Percentiles rank a stretch among this genome's conserved stretches.
These are phyloP conservation scores for Drosophila funebris DNA, from an alignment of 1,140 invertebrate genomes.

Conservation along the genomic window DNA sequence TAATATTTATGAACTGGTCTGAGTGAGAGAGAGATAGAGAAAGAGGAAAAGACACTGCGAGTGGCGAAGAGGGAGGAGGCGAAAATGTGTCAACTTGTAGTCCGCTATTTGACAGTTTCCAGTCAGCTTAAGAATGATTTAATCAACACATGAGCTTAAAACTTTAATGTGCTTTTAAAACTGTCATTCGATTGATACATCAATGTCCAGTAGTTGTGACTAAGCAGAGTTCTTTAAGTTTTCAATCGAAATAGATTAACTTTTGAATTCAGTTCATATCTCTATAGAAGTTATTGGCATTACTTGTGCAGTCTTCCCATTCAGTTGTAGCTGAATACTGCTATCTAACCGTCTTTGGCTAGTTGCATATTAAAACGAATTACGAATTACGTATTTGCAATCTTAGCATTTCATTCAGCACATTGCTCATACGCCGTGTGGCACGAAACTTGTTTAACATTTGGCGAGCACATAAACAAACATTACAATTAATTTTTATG, in stretches of 20 bases:
- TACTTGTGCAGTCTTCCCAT: neutral
- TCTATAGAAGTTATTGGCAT: neutral
- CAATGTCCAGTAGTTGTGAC: too few relatives aligned
- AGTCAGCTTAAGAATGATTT: neutral
- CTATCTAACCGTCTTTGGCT: neutral
- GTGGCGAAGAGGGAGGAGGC: neutral
- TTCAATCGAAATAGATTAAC: neutral
- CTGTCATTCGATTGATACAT: neutral
- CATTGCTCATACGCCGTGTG: slow-evolving; percentile 43
- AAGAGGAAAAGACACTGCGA: too few relatives aligned
- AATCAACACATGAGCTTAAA: neutral
- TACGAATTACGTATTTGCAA: slow-evolving; percentile 1
- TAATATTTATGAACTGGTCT: neutral
- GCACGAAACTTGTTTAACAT: slow-evolving; percentile 56
- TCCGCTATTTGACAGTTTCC: neutral
- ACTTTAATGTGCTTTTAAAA: slow-evolving; percentile 10
- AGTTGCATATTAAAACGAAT: slow-evolving; percentile 25
- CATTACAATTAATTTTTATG: slow-evolving; percentile 82
- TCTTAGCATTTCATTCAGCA: neutral
- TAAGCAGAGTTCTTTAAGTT: neutral
- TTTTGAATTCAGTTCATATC: neutral
- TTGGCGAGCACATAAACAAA: slow-evolving; percentile 77
- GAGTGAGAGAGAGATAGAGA: too few relatives aligned
- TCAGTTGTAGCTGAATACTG: neutral
- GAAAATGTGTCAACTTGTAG: neutral